Evolutionary conservation across 1,140 invertebrate genomes (phyloP).

Genomic region (Diorhabda carinulata): DNA sequence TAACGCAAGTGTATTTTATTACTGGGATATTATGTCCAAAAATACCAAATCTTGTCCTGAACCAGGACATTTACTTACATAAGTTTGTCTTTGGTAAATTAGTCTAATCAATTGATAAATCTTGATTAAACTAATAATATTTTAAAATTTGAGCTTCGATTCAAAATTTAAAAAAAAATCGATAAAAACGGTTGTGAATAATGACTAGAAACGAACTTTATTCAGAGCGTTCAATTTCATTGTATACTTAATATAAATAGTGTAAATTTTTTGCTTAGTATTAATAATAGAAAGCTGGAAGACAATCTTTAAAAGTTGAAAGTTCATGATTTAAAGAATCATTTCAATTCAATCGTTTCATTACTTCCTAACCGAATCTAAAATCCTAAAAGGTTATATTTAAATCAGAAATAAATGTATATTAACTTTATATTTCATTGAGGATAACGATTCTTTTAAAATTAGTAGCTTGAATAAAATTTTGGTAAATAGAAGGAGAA

Average conservation of each 20-base stretch:
- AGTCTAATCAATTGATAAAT: too few species aligned
- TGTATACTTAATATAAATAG: slow-evolving; percentile 24
- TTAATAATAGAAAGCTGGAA: slow-evolving; percentile 5
- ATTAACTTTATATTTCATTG: neutral
- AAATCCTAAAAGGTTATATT: too few species aligned
- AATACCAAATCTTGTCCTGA: neutral
- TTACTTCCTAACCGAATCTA: neutral
- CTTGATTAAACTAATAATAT: neutral
- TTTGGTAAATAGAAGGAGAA: neutral
- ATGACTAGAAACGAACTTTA: slow-evolving; percentile 17
- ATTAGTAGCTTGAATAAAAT: neutral
- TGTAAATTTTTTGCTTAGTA: slow-evolving; percentile 27
- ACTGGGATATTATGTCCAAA: slow-evolving; percentile 4
- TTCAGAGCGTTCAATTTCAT: slow-evolving; percentile 23
- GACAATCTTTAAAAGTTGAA: slow-evolving; percentile 30
- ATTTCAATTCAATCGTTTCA: neutral
- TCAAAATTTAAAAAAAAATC: slow-evolving; percentile 26
- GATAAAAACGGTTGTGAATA: slow-evolving; percentile 33
- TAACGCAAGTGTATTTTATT: neutral
- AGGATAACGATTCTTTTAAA: neutral
- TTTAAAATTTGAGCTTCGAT: slow-evolving; percentile 27
- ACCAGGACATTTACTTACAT: neutral
- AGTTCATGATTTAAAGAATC: neutral
- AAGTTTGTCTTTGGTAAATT: neutral
- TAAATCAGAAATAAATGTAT: too few species aligned